Base-by-base conservation (phyloP, 2,797 vertebrate genomes). In the Loriculus beryllinus region DNA sequence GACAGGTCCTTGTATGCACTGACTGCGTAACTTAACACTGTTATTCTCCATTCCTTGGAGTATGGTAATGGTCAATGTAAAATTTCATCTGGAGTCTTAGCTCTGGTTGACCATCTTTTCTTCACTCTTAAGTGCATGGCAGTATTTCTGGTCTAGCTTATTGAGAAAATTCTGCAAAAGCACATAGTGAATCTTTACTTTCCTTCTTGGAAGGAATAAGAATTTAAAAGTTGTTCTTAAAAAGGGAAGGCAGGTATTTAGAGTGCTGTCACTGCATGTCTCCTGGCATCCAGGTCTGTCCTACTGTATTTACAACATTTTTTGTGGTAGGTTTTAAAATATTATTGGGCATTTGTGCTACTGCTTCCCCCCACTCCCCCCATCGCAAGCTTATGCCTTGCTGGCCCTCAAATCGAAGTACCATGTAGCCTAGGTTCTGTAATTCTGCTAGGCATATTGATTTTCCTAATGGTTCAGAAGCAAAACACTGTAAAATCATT, bases 401-500 rank as follows among this genome's bases (percentile, higher is more conserved):
- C 48, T 92, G 49, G 56, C 42, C 28, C 63, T 92, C 69, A 83
- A 1, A n/a, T 40, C 29, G 52, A 67, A 49, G 31, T 57, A 16
- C 69, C n/a, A 26, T 10, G 3, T 8, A 45, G 72, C 28, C 51
- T 78, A 14, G 14, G 39, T 28, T 85, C 39, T 81, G n/a, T 51
- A 17, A 19, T 54, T 86, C 25, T 67, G 0, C 39, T 76, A 16
- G 28, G 35, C 76, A 39, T 10, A 23, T 25, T 42, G 13, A 33
- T 59, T 68, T 54, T 85, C 48, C 16, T 28, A 6, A 43, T n/a
- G 40, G 62, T 12, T 6, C 23, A 51, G 56, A 31, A 35, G 14
- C 28, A 28, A 49, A 65, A 28, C 39, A 3, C 35, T 4, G 0
- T 67, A 10, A 7, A 56, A 52, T 13, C 3, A 17, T 39, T 71